phyloP scores from a whole-genome alignment of 2,888 invertebrate species.

The Agonopterix alstromeriana region DNA sequence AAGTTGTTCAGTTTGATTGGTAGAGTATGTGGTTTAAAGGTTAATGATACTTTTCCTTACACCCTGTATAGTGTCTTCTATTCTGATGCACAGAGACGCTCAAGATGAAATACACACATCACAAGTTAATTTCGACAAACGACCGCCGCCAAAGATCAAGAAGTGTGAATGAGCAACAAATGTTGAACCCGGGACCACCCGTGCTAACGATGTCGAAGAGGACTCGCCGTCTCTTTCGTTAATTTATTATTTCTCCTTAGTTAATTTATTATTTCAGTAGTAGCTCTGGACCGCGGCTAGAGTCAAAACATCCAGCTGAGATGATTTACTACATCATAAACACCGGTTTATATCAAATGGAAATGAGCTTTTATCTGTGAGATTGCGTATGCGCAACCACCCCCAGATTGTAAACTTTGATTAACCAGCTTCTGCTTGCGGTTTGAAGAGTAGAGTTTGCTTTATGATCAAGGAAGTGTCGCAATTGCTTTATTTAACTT shows the following conservation, averaged over 20 bases:
- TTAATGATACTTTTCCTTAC: no score
- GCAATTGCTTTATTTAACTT: no score
- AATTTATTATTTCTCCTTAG: constrained; percentile 69
- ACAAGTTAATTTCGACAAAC: neutral
- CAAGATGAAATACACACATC: neutral
- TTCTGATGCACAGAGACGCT: neutral
- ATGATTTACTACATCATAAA: constrained; percentile 73
- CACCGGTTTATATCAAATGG: constrained; percentile 68
- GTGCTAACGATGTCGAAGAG: constrained; percentile 49
- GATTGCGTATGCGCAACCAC: constrained; percentile 40
- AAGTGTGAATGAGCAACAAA: constrained; percentile 38
- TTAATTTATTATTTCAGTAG: constrained; percentile 73
- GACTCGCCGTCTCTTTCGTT: constrained; percentile 55
- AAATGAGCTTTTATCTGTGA: constrained; percentile 68
- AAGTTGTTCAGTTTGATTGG: no score
- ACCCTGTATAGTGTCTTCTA: no score
- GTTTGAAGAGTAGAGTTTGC: no score
- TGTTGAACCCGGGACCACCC: constrained; percentile 56
- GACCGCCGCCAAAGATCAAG: constrained; percentile 16
- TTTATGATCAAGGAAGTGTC: no score
- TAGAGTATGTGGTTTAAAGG: no score
- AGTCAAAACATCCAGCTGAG: constrained; percentile 70
- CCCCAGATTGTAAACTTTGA: constrained; percentile 15
- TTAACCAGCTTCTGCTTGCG: neutral
- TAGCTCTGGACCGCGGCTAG: constrained; percentile 33